A percentile compares a stretch with the other conserved stretches of the same genome.
phyloP scores from a whole-genome alignment of 2,113 vertebrate species.

The Caranx ignobilis region DNA sequence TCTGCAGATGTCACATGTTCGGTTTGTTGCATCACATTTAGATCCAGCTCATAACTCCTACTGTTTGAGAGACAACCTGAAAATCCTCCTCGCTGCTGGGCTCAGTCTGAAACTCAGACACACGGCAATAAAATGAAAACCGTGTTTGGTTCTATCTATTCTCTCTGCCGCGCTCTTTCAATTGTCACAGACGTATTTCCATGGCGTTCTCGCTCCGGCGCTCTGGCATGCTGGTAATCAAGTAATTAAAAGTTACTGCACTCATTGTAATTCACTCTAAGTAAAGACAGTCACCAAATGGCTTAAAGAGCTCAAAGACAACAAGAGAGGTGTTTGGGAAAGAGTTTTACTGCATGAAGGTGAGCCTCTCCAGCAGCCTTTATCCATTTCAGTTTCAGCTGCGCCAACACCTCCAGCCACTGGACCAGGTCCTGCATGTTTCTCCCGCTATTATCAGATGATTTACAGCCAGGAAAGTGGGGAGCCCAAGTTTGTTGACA shows the following conservation, averaged over 20 bases:
- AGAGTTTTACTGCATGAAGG: slow-evolving; percentile 54
- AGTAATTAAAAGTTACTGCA: slow-evolving; percentile 40
- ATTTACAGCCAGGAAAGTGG: slow-evolving; percentile 69
- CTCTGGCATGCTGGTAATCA: slow-evolving; percentile 50
- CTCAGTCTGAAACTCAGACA: neutral
- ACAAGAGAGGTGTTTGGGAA: slow-evolving; percentile 50
- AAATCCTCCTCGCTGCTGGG: neutral
- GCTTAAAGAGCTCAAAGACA: slow-evolving; percentile 17
- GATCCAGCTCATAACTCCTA: neutral
- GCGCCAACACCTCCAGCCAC: slow-evolving; percentile 64
- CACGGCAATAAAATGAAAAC: neutral
- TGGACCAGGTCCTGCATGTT: slow-evolving; percentile 44
- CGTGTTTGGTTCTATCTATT: neutral
- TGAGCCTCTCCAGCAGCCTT: slow-evolving; percentile 64
- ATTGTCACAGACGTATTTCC: slow-evolving; percentile 1
- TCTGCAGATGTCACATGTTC: neutral
- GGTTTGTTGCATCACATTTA: neutral
- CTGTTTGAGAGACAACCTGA: neutral
- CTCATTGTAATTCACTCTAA: slow-evolving; percentile 34
- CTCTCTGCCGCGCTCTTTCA: neutral
- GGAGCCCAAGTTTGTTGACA: slow-evolving; percentile 71
- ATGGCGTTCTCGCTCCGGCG: slow-evolving; percentile 6
- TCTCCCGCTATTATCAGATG: slow-evolving; percentile 47
- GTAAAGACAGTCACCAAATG: slow-evolving; percentile 45
- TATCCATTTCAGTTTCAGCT: slow-evolving; percentile 66